These are phyloP conservation scores for Zeugodacus cucurbitae DNA, from an alignment of 1,140 invertebrate genomes.

Conservation along the genomic window DNA sequence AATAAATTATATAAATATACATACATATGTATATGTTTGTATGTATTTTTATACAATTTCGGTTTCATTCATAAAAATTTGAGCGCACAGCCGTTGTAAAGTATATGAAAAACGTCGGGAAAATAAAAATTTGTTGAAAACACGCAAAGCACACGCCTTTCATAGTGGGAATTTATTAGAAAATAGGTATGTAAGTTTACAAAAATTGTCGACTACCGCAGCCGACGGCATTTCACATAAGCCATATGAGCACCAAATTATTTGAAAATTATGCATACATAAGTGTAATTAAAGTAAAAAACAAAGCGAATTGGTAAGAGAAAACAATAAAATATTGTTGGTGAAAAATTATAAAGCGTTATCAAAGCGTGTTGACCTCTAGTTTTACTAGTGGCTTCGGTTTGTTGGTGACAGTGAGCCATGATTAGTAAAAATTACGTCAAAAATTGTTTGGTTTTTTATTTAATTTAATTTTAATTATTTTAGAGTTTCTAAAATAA, in stretches of 20 bases:
- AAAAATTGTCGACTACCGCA: conserved; percentile 11
- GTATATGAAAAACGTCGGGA: neutral
- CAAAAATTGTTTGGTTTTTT: no score
- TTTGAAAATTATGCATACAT: neutral
- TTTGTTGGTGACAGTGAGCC: neutral
- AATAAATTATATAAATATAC: neutral
- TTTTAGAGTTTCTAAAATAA: no score
- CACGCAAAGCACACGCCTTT: neutral
- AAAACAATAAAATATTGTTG: neutral
- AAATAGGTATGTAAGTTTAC: neutral
- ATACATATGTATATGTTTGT: neutral
- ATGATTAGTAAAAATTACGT: neutral
- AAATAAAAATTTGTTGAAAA: neutral
- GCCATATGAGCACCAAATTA: neutral
- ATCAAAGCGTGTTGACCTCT: conserved; percentile 1
- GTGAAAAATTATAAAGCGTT: conserved; percentile 18
- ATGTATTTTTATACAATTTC: neutral
- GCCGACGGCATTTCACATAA: neutral
- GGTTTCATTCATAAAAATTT: neutral
- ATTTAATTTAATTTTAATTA: no score
- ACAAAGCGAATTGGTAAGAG: neutral
- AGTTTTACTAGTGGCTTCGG: neutral
- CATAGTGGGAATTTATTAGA: neutral
- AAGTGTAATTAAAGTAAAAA: neutral
- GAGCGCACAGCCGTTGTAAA: neutral